phyloP scores from a whole-genome alignment of 2,113 vertebrate species.

The Thamnophis sirtalis region DNA sequence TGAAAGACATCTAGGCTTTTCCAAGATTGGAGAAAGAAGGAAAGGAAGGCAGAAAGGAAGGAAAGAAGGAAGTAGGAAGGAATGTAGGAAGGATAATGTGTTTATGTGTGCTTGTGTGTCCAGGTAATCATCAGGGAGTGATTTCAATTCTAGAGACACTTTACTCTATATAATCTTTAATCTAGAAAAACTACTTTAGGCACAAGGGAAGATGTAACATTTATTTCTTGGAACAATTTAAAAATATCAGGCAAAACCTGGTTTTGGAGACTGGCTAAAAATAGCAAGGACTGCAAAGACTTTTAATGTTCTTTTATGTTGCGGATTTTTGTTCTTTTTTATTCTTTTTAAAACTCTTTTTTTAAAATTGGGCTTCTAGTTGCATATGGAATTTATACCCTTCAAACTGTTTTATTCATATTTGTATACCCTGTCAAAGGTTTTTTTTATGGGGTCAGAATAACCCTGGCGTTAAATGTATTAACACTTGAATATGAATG shows the following conservation, averaged over 20 bases:
- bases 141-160: neutral
- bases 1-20: neutral
- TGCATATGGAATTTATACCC: neutral
- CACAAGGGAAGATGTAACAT: neutral
- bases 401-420: neutral
- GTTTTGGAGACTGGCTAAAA: neutral
- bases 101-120: neutral
- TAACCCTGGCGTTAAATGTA: neutral
- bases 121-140: neutral
- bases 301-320: neutral
- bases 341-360: neutral
- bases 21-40: neutral
- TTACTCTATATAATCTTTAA: neutral
- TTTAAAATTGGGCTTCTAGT: neutral
- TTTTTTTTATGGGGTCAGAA: neutral
- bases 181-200: neutral
- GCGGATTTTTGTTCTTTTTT: neutral
- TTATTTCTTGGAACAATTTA: neutral
- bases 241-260: neutral
- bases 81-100: neutral
- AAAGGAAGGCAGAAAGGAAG: neutral
- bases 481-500: neutral
- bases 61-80: too few relatives aligned
- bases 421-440: neutral
- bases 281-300: neutral